Percentiles rank a stretch among this genome's conserved stretches.
Conservation (phyloP, 2,113 vertebrate species). For the Eptatretus burgeri region DNA sequence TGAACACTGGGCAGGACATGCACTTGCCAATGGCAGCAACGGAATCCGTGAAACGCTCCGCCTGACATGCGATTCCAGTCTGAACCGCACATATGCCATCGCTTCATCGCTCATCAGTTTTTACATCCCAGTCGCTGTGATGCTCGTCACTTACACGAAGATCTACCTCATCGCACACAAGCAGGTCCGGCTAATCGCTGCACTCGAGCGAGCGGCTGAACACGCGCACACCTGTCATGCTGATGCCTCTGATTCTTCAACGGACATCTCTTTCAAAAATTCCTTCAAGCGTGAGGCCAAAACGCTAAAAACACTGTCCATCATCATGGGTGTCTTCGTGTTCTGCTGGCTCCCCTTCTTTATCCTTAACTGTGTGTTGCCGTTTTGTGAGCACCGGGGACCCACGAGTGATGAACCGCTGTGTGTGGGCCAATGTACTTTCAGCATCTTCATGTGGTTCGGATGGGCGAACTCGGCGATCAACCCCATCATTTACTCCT, state of each 20-base stretch:
- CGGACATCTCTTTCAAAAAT: conserved; percentile 21
- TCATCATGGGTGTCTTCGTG: conserved; percentile 42
- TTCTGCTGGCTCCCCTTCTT: conserved; percentile 47
- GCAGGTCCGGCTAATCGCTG: conserved; percentile 32
- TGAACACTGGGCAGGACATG: background rate
- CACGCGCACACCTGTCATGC: conserved; percentile 13
- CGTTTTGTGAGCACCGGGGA: conserved; percentile 20
- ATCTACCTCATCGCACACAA: conserved; percentile 37
- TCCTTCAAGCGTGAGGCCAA: conserved; percentile 39
- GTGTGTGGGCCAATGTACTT: conserved; percentile 27
- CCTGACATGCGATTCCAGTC: conserved; percentile 21
- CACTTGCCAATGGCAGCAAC: background rate
- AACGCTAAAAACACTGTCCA: conserved; percentile 32
- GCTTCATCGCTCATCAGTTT: conserved; percentile 23
- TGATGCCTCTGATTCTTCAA: conserved; percentile 14
- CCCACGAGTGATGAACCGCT: conserved; percentile 9
- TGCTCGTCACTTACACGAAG: conserved; percentile 33
- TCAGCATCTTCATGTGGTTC: conserved; percentile 38
- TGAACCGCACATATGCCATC: conserved; percentile 30
- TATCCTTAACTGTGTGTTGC: conserved; percentile 33
- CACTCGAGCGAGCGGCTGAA: conserved; percentile 26
- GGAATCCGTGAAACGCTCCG: background rate
- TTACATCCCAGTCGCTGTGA: conserved; percentile 31
- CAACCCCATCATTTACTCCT: conserved; percentile 36
- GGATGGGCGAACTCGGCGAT: conserved; percentile 39